Percentiles rank a stretch among this genome's conserved stretches.
These are phyloP conservation scores for Haemorhous mexicanus DNA, from an alignment of 2,113 vertebrate genomes.

Conservation along the genomic window DNA sequence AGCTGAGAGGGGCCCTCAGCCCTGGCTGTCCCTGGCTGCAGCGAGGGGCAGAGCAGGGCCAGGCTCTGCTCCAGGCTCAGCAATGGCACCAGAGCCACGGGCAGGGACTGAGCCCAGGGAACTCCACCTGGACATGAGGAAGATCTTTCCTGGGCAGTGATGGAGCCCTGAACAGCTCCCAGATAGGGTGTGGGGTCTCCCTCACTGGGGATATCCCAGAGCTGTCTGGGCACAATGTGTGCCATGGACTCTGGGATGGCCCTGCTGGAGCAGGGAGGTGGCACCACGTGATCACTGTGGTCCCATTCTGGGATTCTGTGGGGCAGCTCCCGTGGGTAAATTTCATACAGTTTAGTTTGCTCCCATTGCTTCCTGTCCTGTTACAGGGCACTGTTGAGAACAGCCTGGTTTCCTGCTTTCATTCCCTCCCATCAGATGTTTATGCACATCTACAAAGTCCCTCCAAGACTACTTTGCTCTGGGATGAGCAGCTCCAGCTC, in stretches of 20 bases:
- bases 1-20: not conserved
- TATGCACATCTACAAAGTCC: not conserved
- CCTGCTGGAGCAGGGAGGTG: not conserved
- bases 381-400: not conserved
- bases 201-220: not conserved
- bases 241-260: not conserved
- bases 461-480: not conserved
- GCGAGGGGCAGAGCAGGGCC: not conserved
- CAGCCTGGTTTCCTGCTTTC: not conserved
- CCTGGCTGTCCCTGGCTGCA: not conserved
- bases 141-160: not conserved
- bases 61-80: not conserved
- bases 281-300: not conserved
- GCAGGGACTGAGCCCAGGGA: not conserved
- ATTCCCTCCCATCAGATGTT: not conserved
- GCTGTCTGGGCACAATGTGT: not conserved
- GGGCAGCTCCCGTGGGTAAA: not conserved
- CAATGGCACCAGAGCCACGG: not conserved
- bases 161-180: not conserved
- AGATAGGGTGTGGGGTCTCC: not conserved
- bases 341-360: not conserved
- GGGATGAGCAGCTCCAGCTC: not conserved
- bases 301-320: not conserved
- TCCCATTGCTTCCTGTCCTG: not conserved
- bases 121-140: not conserved